phyloP scores from a whole-genome alignment of 2,888 invertebrate species.

The Aspidiotus rigidus region DNA sequence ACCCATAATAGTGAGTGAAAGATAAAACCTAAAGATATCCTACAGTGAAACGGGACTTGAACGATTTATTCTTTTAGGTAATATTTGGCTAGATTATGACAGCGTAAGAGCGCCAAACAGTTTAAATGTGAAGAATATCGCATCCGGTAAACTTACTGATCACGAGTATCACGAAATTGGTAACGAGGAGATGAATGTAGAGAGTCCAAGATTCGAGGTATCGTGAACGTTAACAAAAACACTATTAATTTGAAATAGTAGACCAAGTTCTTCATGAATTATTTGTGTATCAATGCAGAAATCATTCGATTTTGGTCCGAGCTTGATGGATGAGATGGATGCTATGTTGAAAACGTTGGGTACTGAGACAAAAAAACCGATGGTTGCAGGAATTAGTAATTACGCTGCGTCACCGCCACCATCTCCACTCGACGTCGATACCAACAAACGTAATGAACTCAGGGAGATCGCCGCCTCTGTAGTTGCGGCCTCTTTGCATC shows the following conservation, averaged over 20 bases:
- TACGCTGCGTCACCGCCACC: slow-evolving; percentile 39
- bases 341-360: slow-evolving; percentile 63
- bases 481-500: slow-evolving; percentile 40
- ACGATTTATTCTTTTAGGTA: slow-evolving; percentile 11
- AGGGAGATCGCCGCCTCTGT: slow-evolving; percentile 50
- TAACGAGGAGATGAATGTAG: slow-evolving; percentile 57
- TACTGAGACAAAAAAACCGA: slow-evolving; percentile 41
- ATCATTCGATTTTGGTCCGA: slow-evolving; percentile 70
- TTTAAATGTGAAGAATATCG: slow-evolving; percentile 25
- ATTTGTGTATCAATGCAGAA: slow-evolving; percentile 37
- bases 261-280: background rate
- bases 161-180: slow-evolving; percentile 78
- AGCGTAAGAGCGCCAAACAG: slow-evolving; percentile 26
- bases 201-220: slow-evolving; percentile 45
- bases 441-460: slow-evolving; percentile 62
- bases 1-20: slow-evolving; percentile 24
- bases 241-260: background rate
- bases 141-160: slow-evolving; percentile 42
- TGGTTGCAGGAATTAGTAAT: slow-evolving; percentile 41
- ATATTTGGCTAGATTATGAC: slow-evolving; percentile 34
- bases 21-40: background rate
- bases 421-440: slow-evolving; percentile 45
- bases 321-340: slow-evolving; percentile 80
- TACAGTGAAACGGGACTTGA: background rate
- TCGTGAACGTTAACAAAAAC: background rate